Percentiles rank a stretch among this genome's conserved stretches.
Conservation (phyloP, 2,888 invertebrate genomes). For the Macrophya annulata region DNA sequence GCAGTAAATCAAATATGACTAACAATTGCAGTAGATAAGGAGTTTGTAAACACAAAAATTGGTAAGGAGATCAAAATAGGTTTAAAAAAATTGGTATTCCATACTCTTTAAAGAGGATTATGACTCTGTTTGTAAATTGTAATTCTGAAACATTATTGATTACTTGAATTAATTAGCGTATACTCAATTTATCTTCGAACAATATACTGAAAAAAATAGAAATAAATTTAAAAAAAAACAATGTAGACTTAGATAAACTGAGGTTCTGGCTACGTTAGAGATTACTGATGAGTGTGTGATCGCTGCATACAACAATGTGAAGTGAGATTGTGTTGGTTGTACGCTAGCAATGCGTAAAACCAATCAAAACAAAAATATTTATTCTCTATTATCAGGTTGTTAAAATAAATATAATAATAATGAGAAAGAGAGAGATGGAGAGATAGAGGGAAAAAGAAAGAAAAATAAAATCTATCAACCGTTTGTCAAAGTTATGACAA, state of each 20-base stretch:
- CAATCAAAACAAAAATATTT: conserved; percentile 35
- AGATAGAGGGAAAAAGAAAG: background rate
- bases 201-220: background rate
- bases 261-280: conserved; percentile 29
- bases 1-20: background rate
- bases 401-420: background rate
- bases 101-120: background rate
- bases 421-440: background rate
- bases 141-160: background rate
- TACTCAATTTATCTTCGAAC: background rate
- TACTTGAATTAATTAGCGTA: background rate
- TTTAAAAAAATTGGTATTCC: background rate
- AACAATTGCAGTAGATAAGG: background rate
- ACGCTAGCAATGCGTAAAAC: background rate
- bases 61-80: background rate
- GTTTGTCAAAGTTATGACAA: conserved; percentile 36
- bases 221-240: background rate
- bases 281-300: conserved; percentile 21
- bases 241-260: conserved; percentile 24
- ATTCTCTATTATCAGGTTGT: conserved; percentile 35
- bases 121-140: background rate
- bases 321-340: background rate
- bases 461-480: conserved; percentile 35
- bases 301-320: background rate
- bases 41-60: background rate